Percentiles rank a stretch among this genome's conserved stretches.
phyloP scores from a whole-genome alignment of 2,113 vertebrate genomes.

The Camelus bactrianus region DNA sequence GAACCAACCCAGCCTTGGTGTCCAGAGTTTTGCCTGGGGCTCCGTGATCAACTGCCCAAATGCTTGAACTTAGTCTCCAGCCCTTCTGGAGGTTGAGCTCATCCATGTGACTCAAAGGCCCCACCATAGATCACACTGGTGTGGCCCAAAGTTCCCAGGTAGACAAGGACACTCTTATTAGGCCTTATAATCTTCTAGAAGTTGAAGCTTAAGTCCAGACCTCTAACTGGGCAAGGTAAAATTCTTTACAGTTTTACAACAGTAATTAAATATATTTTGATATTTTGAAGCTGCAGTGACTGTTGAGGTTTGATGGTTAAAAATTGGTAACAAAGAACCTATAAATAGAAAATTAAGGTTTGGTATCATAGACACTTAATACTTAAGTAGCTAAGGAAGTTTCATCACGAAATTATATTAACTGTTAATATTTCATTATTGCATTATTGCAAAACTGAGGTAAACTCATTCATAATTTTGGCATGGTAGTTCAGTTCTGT shows the following conservation, averaged over 20 bases:
- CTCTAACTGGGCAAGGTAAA: conserved; percentile 16
- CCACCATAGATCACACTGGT: background rate
- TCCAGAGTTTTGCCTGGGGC: background rate
- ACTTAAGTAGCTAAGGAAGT: conserved; percentile 23
- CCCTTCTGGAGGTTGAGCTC: background rate
- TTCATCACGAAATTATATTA: conserved; percentile 26
- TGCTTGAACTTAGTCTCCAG: conserved; percentile 11
- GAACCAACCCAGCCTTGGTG: background rate
- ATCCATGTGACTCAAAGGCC: background rate
- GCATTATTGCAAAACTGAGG: background rate
- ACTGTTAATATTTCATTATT: conserved; percentile 38
- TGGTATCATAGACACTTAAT: background rate
- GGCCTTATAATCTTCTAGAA: background rate
- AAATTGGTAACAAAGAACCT: conserved; percentile 39
- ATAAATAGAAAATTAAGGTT: conserved; percentile 22
- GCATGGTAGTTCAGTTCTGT: conserved; percentile 13
- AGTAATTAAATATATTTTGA: conserved; percentile 43
- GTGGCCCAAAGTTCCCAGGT: background rate
- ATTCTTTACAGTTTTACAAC: background rate
- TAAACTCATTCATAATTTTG: background rate
- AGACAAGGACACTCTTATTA: background rate
- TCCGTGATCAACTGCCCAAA: background rate
- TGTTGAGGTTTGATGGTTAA: conserved; percentile 31
- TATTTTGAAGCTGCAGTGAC: conserved; percentile 3
- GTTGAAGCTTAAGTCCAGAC: background rate